Conservation (phyloP, 2,797 vertebrate genomes). For the Hoplostethus atlanticus region DNA sequence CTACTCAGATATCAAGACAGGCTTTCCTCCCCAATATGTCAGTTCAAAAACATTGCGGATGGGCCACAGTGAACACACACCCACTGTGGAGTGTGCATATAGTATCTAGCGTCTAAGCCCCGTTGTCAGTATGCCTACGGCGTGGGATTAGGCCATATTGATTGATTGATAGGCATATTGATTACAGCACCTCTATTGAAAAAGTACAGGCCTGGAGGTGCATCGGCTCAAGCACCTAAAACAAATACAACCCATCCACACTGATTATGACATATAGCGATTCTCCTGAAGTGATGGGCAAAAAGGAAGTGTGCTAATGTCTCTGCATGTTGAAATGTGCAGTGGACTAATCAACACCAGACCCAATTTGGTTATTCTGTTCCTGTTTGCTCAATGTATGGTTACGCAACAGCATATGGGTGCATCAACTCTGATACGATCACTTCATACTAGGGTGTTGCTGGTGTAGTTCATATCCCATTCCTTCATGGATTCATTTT, state of each 20-base stretch:
- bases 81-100: conserved; percentile 58
- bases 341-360: conserved; percentile 73
- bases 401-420: conserved; percentile 39
- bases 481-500: not conserved
- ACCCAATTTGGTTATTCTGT: conserved; percentile 48
- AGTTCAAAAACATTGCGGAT: conserved; percentile 72
- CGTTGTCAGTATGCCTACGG: conserved; percentile 63
- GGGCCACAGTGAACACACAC: conserved; percentile 53
- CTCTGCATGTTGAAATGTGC: conserved; percentile 46
- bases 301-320: conserved; percentile 71
- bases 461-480: not conserved
- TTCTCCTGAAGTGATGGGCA: conserved; percentile 59
- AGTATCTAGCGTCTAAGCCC: conserved; percentile 52
- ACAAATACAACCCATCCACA: conserved; percentile 66
- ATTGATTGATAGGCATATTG: conserved; percentile 39
- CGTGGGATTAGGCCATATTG: conserved; percentile 66
- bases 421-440: conserved; percentile 25
- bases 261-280: conserved; percentile 78
- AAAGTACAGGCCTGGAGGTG: conserved; percentile 68
- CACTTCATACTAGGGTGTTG: conserved; percentile 1
- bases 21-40: conserved; percentile 71
- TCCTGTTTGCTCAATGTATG: conserved; percentile 45
- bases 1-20: conserved; percentile 79
- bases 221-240: conserved; percentile 57
- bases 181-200: conserved; percentile 56